Conservation (phyloP, 2,113 vertebrate species). For the Reinhardtius hippoglossoides region DNA sequence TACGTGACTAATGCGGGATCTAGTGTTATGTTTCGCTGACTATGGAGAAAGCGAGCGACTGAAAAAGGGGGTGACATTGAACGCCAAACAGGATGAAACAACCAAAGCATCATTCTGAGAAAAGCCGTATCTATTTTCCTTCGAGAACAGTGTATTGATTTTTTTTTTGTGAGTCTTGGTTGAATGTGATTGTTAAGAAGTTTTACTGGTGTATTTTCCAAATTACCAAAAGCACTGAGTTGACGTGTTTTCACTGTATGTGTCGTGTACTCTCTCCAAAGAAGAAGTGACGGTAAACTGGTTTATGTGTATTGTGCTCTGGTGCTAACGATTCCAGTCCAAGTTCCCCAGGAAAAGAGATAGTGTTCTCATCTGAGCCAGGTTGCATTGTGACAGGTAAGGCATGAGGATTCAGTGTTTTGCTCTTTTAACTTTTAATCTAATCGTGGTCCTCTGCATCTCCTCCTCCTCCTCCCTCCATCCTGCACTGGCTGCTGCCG, state of each 20-base stretch:
- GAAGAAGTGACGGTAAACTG: constrained; percentile 22
- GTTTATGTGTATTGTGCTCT: constrained; percentile 24
- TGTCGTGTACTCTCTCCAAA: constrained; percentile 6
- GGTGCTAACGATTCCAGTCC: constrained; percentile 5
- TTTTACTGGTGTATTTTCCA: constrained; percentile 12
- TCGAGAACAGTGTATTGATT: neutral
- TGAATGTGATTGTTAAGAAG: constrained; percentile 4
- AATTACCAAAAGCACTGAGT: constrained; percentile 26
- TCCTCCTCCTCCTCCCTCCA: constrained; percentile 31
- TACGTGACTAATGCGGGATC: constrained; percentile 67
- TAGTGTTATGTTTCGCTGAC: constrained; percentile 64
- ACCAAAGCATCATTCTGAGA: constrained; percentile 70
- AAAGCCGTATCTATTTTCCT: constrained; percentile 69
- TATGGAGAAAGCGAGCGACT: constrained; percentile 59
- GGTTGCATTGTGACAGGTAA: constrained; percentile 93
- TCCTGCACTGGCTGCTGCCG: constrained; percentile 50
- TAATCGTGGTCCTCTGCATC: constrained; percentile 71
- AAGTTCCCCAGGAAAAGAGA: constrained; percentile 81
- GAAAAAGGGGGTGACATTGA: constrained; percentile 60
- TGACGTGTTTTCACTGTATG: constrained; percentile 1
- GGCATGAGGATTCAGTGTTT: constrained; percentile 96
- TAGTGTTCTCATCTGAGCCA: constrained; percentile 88
- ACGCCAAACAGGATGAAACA: constrained; percentile 68
- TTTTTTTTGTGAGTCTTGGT: neutral
- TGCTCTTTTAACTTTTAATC: constrained; percentile 74